phyloP scores from a whole-genome alignment of 2,888 invertebrate species.

The Watsonalla cultraria region DNA sequence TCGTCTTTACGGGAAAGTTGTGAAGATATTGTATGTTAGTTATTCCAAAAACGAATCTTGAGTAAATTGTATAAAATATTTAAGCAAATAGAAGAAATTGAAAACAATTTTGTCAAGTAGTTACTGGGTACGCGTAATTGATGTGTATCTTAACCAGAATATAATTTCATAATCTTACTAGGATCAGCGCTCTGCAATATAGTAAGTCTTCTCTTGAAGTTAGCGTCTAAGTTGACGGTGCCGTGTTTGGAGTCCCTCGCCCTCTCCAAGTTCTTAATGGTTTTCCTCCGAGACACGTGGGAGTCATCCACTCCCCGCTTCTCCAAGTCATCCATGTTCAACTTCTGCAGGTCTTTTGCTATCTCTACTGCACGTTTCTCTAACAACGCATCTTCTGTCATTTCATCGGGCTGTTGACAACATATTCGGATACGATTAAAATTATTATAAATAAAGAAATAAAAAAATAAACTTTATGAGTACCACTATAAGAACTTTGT shows the following conservation, averaged over 20 bases:
- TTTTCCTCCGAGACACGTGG: slow-evolving; percentile 87
- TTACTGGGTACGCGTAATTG: too few species aligned
- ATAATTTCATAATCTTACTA: slow-evolving; percentile 29
- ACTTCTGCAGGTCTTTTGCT: slow-evolving; percentile 90
- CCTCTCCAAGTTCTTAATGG: slow-evolving; percentile 92
- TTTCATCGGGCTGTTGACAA: slow-evolving; percentile 82
- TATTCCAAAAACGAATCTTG: background rate
- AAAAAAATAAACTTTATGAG: too few species aligned
- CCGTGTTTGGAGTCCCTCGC: slow-evolving; percentile 88
- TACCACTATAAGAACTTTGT: too few species aligned
- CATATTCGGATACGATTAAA: too few species aligned
- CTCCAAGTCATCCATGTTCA: slow-evolving; percentile 90
- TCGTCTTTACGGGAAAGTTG: background rate
- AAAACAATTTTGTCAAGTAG: background rate
- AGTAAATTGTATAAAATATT: background rate
- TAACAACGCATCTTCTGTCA: slow-evolving; percentile 89
- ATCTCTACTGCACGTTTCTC: slow-evolving; percentile 95
- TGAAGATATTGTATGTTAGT: too few species aligned
- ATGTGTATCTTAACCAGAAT: too few species aligned
- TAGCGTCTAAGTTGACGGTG: slow-evolving; percentile 94
- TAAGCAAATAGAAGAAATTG: too few species aligned
- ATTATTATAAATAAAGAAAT: too few species aligned
- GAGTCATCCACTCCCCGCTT: slow-evolving; percentile 84
- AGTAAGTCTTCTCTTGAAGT: slow-evolving; percentile 93
- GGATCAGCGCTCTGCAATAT: slow-evolving; percentile 85